Percentiles rank a stretch among this genome's conserved stretches.
Conservation (phyloP, 2,113 vertebrate species). For the Laticauda colubrina region DNA sequence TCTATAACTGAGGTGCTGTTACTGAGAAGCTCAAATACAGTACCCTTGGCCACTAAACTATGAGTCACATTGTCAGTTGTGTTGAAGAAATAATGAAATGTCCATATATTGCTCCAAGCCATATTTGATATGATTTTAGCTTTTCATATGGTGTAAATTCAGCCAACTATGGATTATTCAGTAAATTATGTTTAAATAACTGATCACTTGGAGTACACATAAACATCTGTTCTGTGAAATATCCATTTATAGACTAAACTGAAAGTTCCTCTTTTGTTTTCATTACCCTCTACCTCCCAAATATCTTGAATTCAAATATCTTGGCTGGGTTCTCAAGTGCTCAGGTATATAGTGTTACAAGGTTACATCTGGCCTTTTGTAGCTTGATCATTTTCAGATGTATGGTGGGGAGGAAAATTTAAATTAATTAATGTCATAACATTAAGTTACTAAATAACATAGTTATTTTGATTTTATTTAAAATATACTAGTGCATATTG, state of each 20-base stretch:
- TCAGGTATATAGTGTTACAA: neutral
- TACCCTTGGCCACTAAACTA: neutral
- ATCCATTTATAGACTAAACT: neutral
- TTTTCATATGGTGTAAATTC: neutral
- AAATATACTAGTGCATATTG: neutral
- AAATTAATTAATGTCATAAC: neutral
- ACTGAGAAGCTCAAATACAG: neutral
- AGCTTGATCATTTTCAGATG: neutral
- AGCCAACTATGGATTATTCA: neutral
- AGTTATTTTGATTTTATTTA: neutral
- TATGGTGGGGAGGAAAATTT: neutral
- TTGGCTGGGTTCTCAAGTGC: neutral
- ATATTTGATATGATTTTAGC: neutral
- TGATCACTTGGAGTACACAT: neutral
- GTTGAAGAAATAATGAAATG: neutral
- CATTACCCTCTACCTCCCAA: neutral
- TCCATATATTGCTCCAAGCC: neutral
- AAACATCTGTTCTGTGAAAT: neutral
- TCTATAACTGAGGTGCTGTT: neutral
- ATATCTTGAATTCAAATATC: neutral
- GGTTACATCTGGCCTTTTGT: neutral
- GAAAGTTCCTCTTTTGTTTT: neutral
- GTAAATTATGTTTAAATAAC: neutral
- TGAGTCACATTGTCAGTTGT: neutral
- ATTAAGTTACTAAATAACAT: neutral